Conservation (phyloP, 2,113 vertebrate genomes). For the Chionis minor region DNA sequence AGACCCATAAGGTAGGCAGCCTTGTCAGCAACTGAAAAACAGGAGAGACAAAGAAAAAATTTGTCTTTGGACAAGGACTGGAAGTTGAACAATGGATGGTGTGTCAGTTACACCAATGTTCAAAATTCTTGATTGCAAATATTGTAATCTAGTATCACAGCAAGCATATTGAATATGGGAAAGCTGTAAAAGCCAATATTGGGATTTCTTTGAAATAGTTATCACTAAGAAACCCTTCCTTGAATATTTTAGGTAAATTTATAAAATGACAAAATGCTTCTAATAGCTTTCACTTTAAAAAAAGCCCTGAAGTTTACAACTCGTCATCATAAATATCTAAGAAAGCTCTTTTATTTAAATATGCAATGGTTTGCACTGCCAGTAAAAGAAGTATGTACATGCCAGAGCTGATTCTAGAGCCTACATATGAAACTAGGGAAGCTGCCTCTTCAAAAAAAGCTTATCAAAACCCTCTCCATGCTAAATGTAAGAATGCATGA, state of each 20-base stretch:
- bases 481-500: neutral
- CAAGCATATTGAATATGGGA: neutral
- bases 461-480: neutral
- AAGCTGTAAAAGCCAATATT: neutral
- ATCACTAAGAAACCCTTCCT: neutral
- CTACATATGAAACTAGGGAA: neutral
- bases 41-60: neutral
- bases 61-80: neutral
- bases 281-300: neutral
- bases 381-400: neutral
- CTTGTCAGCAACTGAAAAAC: conserved; percentile 77
- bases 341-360: neutral
- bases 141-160: neutral
- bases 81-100: neutral
- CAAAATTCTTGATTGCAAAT: neutral
- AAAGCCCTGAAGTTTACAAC: neutral
- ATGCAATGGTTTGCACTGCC: neutral
- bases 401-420: neutral
- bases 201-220: neutral
- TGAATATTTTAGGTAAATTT: neutral
- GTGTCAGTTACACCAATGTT: neutral
- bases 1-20: conserved; percentile 80
- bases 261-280: neutral
- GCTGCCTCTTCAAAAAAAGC: neutral
- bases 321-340: neutral